Percentiles rank a stretch among this genome's conserved stretches.
These are phyloP conservation scores for Oxytorus armatus DNA, from an alignment of 2,888 invertebrate genomes.

Conservation along the genomic window DNA sequence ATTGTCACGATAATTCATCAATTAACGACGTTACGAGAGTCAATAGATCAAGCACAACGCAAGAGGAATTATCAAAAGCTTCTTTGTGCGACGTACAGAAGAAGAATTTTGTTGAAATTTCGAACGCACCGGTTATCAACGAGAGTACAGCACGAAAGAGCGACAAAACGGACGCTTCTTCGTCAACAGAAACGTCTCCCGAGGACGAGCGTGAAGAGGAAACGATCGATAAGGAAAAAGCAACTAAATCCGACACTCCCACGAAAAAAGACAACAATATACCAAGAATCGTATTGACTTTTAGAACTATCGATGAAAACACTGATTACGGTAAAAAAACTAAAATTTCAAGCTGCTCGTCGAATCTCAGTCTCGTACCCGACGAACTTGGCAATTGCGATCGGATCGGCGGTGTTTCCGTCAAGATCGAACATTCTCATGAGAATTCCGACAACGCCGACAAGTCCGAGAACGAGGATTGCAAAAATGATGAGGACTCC, in stretches of 20 bases:
- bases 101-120: neutral
- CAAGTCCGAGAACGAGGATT: conserved; percentile 86
- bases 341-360: conserved; percentile 82
- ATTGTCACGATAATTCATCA: neutral
- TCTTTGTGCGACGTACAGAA: conserved; percentile 11
- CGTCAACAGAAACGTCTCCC: conserved; percentile 7
- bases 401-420: conserved; percentile 82
- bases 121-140: neutral
- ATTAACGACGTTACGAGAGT: no score
- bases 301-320: conserved; percentile 85
- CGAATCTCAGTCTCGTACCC: conserved; percentile 81
- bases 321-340: conserved; percentile 83
- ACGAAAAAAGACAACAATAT: conserved; percentile 82
- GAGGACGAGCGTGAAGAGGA: conserved; percentile 65
- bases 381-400: conserved; percentile 81
- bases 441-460: conserved; percentile 82
- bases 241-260: conserved; percentile 66
- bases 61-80: neutral
- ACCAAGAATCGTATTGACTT: conserved; percentile 88
- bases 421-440: conserved; percentile 82
- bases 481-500: conserved; percentile 69
- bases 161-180: conserved; percentile 13
- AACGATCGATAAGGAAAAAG: conserved; percentile 62
- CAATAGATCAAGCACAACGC: neutral
- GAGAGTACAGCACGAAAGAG: neutral